Evolutionary conservation across 2,888 invertebrate species (phyloP).

Genomic region (Aphodius sticticus): DNA sequence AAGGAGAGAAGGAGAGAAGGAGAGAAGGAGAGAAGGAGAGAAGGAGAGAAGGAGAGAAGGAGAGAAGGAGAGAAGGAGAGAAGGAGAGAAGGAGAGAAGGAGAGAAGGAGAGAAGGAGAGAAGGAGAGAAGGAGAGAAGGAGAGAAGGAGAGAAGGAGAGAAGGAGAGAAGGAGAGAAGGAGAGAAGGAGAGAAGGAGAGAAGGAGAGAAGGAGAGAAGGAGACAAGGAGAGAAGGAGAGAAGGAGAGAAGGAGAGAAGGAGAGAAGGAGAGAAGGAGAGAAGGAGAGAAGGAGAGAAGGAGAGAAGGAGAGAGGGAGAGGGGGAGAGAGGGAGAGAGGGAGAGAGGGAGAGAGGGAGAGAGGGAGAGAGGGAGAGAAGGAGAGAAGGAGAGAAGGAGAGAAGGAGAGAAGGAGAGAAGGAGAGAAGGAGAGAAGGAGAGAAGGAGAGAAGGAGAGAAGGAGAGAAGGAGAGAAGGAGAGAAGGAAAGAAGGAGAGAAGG

Average conservation of each 20-base stretch:
- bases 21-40: too few relatives aligned
- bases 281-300: constrained; percentile 19
- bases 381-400: constrained; percentile 10
- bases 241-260: constrained; percentile 25
- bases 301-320: constrained; percentile 21
- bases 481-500: constrained; percentile 5
- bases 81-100: too few relatives aligned
- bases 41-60: too few relatives aligned
- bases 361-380: constrained; percentile 10
- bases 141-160: too few relatives aligned
- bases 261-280: constrained; percentile 24
- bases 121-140: too few relatives aligned
- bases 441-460: constrained; percentile 8
- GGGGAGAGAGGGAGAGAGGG: constrained; percentile 14
- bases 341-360: constrained; percentile 16
- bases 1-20: too few relatives aligned
- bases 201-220: too few relatives aligned
- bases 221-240: background rate
- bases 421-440: background rate
- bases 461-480: constrained; percentile 23
- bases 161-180: too few relatives aligned
- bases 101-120: too few relatives aligned
- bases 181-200: too few relatives aligned
- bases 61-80: too few relatives aligned
- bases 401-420: constrained; percentile 19